Percentiles rank a stretch among this genome's conserved stretches.
Conservation (phyloP, 1,140 invertebrate species). For the Antheraea pernyi region DNA sequence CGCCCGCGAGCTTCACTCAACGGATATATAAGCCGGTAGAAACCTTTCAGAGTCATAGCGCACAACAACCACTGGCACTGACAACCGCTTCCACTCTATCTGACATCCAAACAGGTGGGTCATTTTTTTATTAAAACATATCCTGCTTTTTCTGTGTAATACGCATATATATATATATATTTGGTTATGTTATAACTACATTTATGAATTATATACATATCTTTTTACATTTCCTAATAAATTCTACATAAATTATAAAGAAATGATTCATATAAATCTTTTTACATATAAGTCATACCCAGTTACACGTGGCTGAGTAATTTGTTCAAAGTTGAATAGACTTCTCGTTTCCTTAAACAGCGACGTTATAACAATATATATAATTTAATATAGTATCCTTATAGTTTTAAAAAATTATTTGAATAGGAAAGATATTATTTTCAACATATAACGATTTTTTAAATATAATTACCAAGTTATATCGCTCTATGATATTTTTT, state of each 20-base stretch:
- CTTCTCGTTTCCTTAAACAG: background rate
- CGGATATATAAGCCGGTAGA: constrained; percentile 47
- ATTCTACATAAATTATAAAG: background rate
- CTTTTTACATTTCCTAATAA: background rate
- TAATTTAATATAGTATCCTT: too few species aligned
- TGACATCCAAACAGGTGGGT: constrained; percentile 20
- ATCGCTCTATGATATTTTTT: too few species aligned
- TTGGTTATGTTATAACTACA: too few species aligned
- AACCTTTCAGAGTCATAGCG: constrained; percentile 36
- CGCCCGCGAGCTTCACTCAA: constrained; percentile 5
- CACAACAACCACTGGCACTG: constrained; percentile 35
- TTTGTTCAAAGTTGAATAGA: background rate
- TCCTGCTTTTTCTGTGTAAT: background rate
- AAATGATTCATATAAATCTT: background rate
- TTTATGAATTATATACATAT: too few species aligned
- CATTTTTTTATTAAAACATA: constrained; percentile 3
- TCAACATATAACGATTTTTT: too few species aligned
- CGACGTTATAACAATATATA: background rate
- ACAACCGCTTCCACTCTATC: constrained; percentile 27
- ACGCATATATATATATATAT: too few species aligned
- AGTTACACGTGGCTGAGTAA: background rate
- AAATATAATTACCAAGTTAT: too few species aligned
- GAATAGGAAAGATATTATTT: too few species aligned
- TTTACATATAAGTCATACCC: background rate
- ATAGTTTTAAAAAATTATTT: too few species aligned